Evolutionary conservation across 2,797 vertebrate species (phyloP).

Genomic region (Coreius guichenoti): DNA sequence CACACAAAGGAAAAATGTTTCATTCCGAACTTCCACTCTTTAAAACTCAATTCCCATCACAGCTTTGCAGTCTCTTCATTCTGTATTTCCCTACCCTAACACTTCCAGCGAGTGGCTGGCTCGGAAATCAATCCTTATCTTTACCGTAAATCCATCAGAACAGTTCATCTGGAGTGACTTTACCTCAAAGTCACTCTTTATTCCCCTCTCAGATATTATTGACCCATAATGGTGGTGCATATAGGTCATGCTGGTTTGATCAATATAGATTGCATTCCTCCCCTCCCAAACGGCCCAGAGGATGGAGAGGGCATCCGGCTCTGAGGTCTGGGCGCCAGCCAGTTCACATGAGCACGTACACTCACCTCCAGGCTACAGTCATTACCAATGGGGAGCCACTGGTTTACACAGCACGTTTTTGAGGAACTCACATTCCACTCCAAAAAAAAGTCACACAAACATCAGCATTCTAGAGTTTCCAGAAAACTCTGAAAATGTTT

Average conservation of each 20-base stretch:
- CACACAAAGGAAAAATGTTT: slow-evolving; percentile 5
- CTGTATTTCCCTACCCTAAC: neutral
- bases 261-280: slow-evolving; percentile 54
- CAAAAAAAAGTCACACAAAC: neutral
- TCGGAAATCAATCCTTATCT: slow-evolving; percentile 4
- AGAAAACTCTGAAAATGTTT: neutral
- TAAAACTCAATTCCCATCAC: slow-evolving; percentile 5
- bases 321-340: neutral
- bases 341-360: slow-evolving; percentile 17
- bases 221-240: slow-evolving; percentile 55
- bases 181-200: slow-evolving; percentile 64
- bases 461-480: neutral
- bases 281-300: slow-evolving; percentile 31
- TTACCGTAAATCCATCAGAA: slow-evolving; percentile 20
- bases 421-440: neutral
- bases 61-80: neutral
- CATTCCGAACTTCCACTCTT: slow-evolving; percentile 12
- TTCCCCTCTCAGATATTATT: slow-evolving; percentile 35
- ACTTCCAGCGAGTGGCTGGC: neutral
- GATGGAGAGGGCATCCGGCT: slow-evolving; percentile 30
- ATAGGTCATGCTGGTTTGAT: slow-evolving; percentile 57
- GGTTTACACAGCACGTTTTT: slow-evolving; percentile 47
- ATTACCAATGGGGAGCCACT: slow-evolving; percentile 31
- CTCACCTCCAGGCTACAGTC: slow-evolving; percentile 33
- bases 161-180: slow-evolving; percentile 56